Conservation (phyloP, 2,888 invertebrate genomes). For the Eilema depressum region DNA sequence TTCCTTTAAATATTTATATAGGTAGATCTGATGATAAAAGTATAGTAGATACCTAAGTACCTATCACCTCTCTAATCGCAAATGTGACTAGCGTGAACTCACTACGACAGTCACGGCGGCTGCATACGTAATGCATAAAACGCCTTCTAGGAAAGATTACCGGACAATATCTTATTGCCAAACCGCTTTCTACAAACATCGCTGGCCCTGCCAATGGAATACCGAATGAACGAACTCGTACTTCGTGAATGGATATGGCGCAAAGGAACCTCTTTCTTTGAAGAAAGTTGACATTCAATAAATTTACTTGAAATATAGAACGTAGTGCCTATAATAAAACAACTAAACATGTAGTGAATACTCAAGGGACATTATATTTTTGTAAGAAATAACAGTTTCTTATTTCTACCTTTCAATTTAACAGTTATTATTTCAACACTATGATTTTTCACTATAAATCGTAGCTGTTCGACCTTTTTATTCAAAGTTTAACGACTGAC, state of each 20-base stretch:
- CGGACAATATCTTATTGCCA: slow-evolving; percentile 84
- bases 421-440: background rate
- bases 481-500: background rate
- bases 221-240: slow-evolving; percentile 63
- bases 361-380: background rate
- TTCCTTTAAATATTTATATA: background rate
- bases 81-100: slow-evolving; percentile 38
- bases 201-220: slow-evolving; percentile 69
- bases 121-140: slow-evolving; percentile 75
- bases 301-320: background rate
- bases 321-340: slow-evolving; percentile 5
- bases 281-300: slow-evolving; percentile 36
- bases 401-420: background rate
- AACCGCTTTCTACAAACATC: slow-evolving; percentile 85
- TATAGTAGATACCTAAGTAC: slow-evolving; percentile 20
- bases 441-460: background rate
- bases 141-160: slow-evolving; percentile 84
- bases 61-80: slow-evolving; percentile 40
- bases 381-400: background rate
- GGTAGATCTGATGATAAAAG: slow-evolving; percentile 11
- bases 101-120: slow-evolving; percentile 72
- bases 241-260: slow-evolving; percentile 60
- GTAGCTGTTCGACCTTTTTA: slow-evolving; percentile 1
- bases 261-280: slow-evolving; percentile 27
- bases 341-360: slow-evolving; percentile 18